These are phyloP conservation scores for Patagioenas fasciata DNA, from an alignment of 2,113 vertebrate species.

Conservation along the genomic window DNA sequence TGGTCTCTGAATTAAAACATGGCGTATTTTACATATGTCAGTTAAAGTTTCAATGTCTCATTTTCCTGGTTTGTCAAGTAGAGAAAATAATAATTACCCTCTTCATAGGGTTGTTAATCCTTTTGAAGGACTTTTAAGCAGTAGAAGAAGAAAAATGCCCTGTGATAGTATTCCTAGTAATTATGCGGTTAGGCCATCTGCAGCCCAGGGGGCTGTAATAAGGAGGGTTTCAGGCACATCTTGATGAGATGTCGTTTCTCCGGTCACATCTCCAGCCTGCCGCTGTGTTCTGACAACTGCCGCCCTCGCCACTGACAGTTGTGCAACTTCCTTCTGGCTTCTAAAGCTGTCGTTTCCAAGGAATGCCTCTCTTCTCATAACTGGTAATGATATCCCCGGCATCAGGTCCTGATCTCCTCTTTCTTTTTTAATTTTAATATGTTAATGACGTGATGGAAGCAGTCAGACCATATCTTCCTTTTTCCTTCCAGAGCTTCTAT, in stretches of 20 bases:
- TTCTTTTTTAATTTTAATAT: not conserved
- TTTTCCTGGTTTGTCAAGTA: not conserved
- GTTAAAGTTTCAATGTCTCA: not conserved
- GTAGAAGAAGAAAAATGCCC: not conserved
- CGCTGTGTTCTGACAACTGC: not conserved
- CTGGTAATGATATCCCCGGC: not conserved
- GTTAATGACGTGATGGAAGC: not conserved
- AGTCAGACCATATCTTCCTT: not conserved
- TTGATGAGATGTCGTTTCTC: not conserved
- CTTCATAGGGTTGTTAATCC: not conserved
- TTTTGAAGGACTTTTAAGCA: not conserved
- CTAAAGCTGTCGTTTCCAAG: conserved; percentile 12
- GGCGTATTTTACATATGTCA: not conserved
- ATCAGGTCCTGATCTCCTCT: not conserved
- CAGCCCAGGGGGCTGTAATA: not conserved
- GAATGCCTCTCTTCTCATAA: conserved; percentile 42
- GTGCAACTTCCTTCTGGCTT: conserved; percentile 44
- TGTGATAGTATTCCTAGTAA: not conserved
- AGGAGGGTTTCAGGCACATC: not conserved
- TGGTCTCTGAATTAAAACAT: conserved; percentile 23
- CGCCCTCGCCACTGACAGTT: not conserved
- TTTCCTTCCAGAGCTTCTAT: not conserved
- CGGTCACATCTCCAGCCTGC: not conserved
- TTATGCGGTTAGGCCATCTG: not conserved
- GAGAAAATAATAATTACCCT: conserved; percentile 16